These are phyloP conservation scores for Ophion slaviceki DNA, from an alignment of 2,888 invertebrate genomes.

Conservation along the genomic window DNA sequence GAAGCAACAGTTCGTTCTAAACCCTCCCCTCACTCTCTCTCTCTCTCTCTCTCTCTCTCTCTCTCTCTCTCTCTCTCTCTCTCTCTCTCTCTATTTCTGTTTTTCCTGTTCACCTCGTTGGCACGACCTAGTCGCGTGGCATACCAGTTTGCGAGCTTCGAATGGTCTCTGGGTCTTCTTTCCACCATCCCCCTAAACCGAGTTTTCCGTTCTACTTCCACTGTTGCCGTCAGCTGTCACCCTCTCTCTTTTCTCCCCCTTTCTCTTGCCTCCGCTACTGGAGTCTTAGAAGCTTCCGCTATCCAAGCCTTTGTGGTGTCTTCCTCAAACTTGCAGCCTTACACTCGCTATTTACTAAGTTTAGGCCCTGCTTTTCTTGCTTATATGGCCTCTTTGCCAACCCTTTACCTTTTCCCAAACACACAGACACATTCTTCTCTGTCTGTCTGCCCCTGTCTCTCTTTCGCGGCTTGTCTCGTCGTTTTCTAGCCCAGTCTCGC, in stretches of 20 bases:
- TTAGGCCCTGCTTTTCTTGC: constrained; percentile 59
- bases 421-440: constrained; percentile 19
- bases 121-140: constrained; percentile 64
- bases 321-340: constrained; percentile 58
- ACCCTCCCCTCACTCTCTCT: constrained; percentile 47
- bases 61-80: constrained; percentile 45
- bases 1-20: constrained; percentile 82
- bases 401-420: constrained; percentile 31
- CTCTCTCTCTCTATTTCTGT: constrained; percentile 43
- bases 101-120: constrained; percentile 52
- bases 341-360: constrained; percentile 64
- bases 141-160: constrained; percentile 54
- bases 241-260: constrained; percentile 47
- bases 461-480: constrained; percentile 18
- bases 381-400: constrained; percentile 31
- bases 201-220: constrained; percentile 33
- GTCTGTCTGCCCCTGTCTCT: constrained; percentile 16
- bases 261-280: constrained; percentile 41
- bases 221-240: constrained; percentile 37
- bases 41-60: constrained; percentile 52
- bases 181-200: constrained; percentile 67
- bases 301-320: constrained; percentile 43
- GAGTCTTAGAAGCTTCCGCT: constrained; percentile 39
- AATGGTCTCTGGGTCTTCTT: constrained; percentile 60
- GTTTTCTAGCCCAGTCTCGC: constrained; percentile 21